Evolutionary conservation across 2,888 invertebrate species (phyloP).

Genomic region (Sturmia bella): DNA sequence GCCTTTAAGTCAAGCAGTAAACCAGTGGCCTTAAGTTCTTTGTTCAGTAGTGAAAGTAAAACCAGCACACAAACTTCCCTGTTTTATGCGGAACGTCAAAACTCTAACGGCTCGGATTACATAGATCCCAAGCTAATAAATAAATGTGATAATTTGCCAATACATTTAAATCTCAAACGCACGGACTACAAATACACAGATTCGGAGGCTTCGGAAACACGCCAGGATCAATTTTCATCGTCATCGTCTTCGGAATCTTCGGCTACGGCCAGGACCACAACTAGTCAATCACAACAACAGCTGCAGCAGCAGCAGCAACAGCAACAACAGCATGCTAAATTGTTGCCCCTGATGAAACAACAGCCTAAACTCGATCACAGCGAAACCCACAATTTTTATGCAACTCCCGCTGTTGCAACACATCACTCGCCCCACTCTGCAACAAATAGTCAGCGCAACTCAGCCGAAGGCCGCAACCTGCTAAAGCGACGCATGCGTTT

Average conservation of each 20-base stretch:
- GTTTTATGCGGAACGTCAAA: conserved; percentile 50
- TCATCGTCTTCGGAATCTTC: conserved; percentile 74
- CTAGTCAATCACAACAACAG: conserved; percentile 59
- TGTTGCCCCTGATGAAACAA: not conserved
- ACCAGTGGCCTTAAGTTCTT: conserved; percentile 56
- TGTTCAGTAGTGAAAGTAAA: conserved; percentile 36
- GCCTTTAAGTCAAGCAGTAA: conserved; percentile 46
- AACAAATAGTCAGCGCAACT: conserved; percentile 74
- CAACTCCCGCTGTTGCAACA: conserved; percentile 11
- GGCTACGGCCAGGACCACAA: conserved; percentile 70
- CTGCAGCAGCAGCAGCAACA: conserved; percentile 49
- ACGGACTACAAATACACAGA: conserved; percentile 65
- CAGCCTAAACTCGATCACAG: not conserved
- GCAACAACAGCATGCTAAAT: not conserved
- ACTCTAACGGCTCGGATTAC: conserved; percentile 77
- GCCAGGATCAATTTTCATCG: conserved; percentile 63
- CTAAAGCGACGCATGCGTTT: conserved; percentile 81
- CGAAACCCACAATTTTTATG: conserved; percentile 32
- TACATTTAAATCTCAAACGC: conserved; percentile 75
- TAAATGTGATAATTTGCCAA: conserved; percentile 87
- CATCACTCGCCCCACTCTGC: conserved; percentile 23
- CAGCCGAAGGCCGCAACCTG: conserved; percentile 77
- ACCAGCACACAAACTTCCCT: conserved; percentile 27
- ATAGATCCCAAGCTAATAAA: conserved; percentile 86
- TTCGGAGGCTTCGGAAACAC: conserved; percentile 58